Conservation (phyloP, 2,113 vertebrate genomes). For the Neogobius melanostomus region DNA sequence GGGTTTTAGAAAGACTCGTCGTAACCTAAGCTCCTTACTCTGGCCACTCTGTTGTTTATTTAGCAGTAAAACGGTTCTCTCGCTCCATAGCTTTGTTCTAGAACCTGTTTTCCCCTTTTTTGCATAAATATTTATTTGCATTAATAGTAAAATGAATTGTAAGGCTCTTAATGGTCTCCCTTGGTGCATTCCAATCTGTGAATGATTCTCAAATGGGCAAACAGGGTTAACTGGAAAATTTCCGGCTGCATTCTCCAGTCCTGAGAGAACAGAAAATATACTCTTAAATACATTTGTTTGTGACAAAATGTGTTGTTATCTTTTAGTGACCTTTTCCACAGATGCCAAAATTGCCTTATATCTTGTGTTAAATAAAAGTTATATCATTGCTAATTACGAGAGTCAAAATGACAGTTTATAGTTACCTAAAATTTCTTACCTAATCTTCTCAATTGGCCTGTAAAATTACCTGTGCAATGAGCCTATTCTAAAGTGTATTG, state of each 20-base stretch:
- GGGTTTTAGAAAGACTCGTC: constrained; percentile 24
- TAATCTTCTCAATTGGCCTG: too few relatives aligned
- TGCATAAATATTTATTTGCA: not conserved
- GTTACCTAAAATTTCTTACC: too few relatives aligned
- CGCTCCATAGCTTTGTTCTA: constrained; percentile 4
- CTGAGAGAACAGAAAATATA: constrained; percentile 13
- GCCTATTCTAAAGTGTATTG: too few relatives aligned
- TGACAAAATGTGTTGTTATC: not conserved
- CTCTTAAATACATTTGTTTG: not conserved
- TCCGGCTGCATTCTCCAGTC: constrained; percentile 51
- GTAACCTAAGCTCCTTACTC: constrained; percentile 65
- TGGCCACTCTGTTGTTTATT: constrained; percentile 42
- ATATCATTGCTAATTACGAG: too few relatives aligned
- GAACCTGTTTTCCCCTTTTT: not conserved
- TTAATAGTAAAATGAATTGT: constrained; percentile 21
- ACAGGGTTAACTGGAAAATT: constrained; percentile 25
- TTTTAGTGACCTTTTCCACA: too few relatives aligned
- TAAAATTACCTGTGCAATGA: too few relatives aligned
- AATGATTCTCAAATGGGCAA: constrained; percentile 40
- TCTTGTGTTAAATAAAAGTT: too few relatives aligned
- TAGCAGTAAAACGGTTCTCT: constrained; percentile 42
- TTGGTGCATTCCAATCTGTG: constrained; percentile 45
- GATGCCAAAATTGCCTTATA: too few relatives aligned
- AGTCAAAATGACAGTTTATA: too few relatives aligned
- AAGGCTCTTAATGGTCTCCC: not conserved